Conservation (phyloP, 2,888 invertebrate genomes). For the Cataglyphis cursor region DNA sequence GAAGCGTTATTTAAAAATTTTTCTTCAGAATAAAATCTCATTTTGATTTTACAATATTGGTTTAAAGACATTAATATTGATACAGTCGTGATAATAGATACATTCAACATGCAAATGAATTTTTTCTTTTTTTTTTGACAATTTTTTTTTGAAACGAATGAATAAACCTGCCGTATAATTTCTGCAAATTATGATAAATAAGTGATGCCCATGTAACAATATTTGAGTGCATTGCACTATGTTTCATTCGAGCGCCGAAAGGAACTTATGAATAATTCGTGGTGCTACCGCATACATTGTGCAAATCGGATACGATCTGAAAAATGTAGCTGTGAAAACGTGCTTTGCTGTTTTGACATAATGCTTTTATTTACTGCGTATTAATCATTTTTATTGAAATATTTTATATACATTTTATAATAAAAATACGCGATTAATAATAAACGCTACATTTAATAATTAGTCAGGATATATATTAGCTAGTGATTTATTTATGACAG, state of each 20-base stretch:
- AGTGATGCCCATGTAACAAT: conserved; percentile 9
- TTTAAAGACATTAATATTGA: neutral
- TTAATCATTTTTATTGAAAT: neutral
- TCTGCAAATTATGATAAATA: conserved; percentile 46
- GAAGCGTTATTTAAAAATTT: neutral
- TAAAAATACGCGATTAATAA: neutral
- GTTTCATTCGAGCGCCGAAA: conserved; percentile 52
- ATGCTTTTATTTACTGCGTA: conserved; percentile 2
- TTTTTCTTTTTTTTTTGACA: neutral
- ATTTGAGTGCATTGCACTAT: conserved; percentile 10
- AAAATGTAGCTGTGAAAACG: conserved; percentile 20
- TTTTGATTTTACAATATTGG: neutral
- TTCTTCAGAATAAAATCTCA: neutral
- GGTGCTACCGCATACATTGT: conserved; percentile 33
- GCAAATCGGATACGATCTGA: conserved; percentile 42
- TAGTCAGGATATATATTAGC: neutral
- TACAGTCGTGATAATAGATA: neutral
- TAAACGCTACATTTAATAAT: neutral
- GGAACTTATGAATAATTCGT: conserved; percentile 58
- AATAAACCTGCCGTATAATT: neutral
- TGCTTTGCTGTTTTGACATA: neutral
- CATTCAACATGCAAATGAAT: conserved; percentile 16
- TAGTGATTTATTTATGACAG: conserved; percentile 12
- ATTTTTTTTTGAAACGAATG: conserved; percentile 4
- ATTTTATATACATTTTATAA: neutral